Evolutionary conservation across 2,113 vertebrate genomes (phyloP), one percentile per base, ranked within the genome.

Genomic region (Morone chrysops): DNA sequence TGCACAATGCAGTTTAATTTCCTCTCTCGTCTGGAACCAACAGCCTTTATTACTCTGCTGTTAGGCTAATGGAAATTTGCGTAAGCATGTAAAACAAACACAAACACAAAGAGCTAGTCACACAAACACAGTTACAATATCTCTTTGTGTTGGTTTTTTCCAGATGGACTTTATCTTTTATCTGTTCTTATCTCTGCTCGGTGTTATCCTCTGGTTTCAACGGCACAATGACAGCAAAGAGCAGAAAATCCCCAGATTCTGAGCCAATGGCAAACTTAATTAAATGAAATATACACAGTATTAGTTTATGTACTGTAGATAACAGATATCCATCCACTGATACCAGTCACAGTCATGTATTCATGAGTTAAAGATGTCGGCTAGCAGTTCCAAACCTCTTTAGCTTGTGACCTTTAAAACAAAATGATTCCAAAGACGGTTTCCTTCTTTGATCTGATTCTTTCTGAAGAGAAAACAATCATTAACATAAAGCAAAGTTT

Each of bases 101-200:
- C 31, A 31, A 31, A 22, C 2, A 36, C 70, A 59, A 40, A 62
- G 16, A 40, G 16, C 16, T 36, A 18, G 17, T 38, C 60, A 65
- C 47, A 25, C n/a, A 56, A 31, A 31, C 31, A 31, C 66, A 45
- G 25, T 45, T 16, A 54, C 25, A 25, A 38, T 45, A n/a, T 9
- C 3, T 10, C 22, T 71, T 71, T 71, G 54, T 20, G 53, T 47
- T 1, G 79, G 76, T 70, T 51, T 54, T 85, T 84, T 36, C 63
- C 74, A 20, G 0, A 18, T 59, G 38, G 7, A 20, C 5, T 25
- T 68, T 38, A 36, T 80, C 41, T 69, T 12, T 43, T 12, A 10
- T 50, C 31, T 31, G 67, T 69, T 22, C 45, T 5, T 56, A 5
- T 31, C 5, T 59, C 2, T 57, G 53, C 31, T 31, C 31, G 31